Evolutionary conservation across 2,113 vertebrate species (phyloP), one percentile per base, ranked within the genome.

Genomic region (Crotalus viridis): DNA sequence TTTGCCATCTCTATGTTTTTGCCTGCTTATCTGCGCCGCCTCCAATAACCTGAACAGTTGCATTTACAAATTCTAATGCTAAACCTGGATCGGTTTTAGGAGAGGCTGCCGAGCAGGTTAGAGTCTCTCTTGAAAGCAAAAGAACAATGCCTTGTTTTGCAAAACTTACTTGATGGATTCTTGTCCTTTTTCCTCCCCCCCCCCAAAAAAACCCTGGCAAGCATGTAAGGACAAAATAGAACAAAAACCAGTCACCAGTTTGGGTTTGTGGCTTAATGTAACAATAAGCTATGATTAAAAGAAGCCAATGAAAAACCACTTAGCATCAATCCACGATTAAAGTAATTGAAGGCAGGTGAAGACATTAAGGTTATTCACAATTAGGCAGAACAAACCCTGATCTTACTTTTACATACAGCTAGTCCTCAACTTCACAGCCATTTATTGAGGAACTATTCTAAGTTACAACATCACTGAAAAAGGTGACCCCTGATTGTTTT

Each of bases 1-100:
- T 0, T 0, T 91, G 69, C 93, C 55, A n/a, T 19, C 88, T 92
- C 92, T 93, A 55, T 92, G 93, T 95, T 93, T 96, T 91, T 94
- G n/a, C 81, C 88, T 94, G 94, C 2, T 91, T 92, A 91, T 81
- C 74, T 43, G 17, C 69, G 19, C 17, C 33, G 2, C 3, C 74
- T 81, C 33, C 74, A 81, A 21, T 21, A 39, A 39, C 1, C 74
- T 21, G 33, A 81, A 81, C 74, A 81, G 9, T 21, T 39, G 17
- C 74, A 81, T 39, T 81, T 81, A 43, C 74, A 39, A 81, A 81
- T 39, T 81, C 33, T 81, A 81, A 81, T 5, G 17, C 74, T 43
- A 81, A 81, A 39, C 33, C 74, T 81, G 74, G 3, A 81, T 21
- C 7, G 2, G 21, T 81, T 81, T 81, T 81, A 81, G 33, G 33